phyloP scores from a whole-genome alignment of 2,113 vertebrate genomes.

The Accipiter virgatus region DNA sequence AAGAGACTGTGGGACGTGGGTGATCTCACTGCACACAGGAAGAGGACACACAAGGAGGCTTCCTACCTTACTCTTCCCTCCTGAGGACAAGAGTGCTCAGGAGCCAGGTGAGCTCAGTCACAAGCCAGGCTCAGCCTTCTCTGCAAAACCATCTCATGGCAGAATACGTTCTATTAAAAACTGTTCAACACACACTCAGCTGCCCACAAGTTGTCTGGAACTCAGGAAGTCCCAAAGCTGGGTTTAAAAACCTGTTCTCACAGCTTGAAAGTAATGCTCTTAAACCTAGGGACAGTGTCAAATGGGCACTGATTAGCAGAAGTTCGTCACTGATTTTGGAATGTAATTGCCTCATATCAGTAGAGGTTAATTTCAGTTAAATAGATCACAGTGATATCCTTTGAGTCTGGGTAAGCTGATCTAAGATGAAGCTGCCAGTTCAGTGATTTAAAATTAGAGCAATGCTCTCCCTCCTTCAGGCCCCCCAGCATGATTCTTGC shows the following conservation, averaged over 20 bases:
- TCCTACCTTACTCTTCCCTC: background rate
- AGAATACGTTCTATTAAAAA: background rate
- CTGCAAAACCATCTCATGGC: background rate
- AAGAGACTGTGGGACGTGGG: background rate
- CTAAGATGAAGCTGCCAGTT: slow-evolving; percentile 10
- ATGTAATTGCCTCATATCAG: background rate
- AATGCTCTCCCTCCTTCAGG: slow-evolving; percentile 21
- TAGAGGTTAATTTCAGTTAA: slow-evolving; percentile 26
- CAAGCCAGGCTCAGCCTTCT: background rate
- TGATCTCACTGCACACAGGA: background rate
- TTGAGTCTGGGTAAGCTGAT: slow-evolving; percentile 23
- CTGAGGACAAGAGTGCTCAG: background rate
- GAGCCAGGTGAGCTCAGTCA: background rate
- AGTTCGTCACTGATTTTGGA: background rate
- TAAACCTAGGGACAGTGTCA: background rate
- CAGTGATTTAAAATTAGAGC: slow-evolving; percentile 36
- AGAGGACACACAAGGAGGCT: background rate
- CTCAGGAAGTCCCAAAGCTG: background rate
- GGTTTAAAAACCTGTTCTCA: slow-evolving; percentile 13
- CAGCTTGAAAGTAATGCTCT: slow-evolving; percentile 22
- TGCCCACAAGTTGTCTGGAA: background rate
- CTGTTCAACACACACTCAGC: background rate
- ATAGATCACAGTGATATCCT: slow-evolving; percentile 4
- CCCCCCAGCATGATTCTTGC: slow-evolving; percentile 7
- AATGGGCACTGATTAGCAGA: background rate